Evolutionary conservation across 37 sponge, comb jelly and placozoan genomes (phyloP).

Genomic region (Mnemiopsis leidyi): DNA sequence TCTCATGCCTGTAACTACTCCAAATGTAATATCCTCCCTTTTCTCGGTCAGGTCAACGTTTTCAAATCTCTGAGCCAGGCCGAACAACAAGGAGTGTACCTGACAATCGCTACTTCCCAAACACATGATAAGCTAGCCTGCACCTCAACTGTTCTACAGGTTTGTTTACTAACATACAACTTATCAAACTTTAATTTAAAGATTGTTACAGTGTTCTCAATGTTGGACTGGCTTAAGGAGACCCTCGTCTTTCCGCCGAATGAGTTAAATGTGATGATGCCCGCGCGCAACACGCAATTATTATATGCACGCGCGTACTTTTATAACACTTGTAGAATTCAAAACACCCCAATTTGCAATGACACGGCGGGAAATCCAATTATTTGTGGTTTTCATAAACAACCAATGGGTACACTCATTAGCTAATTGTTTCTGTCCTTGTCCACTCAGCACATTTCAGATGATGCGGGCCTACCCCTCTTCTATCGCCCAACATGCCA

Average conservation of each 20-base stretch:
- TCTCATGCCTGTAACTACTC: too few species aligned
- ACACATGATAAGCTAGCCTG: slow-evolving; percentile 35
- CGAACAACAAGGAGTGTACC: slow-evolving; percentile 38
- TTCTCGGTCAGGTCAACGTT: slow-evolving; percentile 30
- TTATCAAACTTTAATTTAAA: too few species aligned
- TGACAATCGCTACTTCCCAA: slow-evolving; percentile 47
- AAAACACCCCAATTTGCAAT: not conserved
- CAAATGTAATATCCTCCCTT: too few species aligned
- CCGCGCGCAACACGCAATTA: not conserved
- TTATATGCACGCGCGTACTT: not conserved
- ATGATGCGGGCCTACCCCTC: slow-evolving; percentile 59
- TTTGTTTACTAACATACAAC: too few species aligned
- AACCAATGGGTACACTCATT: too few species aligned
- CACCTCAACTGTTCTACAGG: slow-evolving; percentile 46
- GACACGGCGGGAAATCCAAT: not conserved
- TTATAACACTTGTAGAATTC: not conserved
- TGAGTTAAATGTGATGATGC: not conserved
- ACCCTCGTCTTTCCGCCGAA: not conserved
- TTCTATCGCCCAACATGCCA: not conserved
- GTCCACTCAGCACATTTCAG: not conserved
- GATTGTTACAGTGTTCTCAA: too few species aligned
- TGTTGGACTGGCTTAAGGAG: too few species aligned
- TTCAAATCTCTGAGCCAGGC: not conserved
- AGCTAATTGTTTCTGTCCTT: not conserved
- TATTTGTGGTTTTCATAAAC: too few species aligned